Evolutionary conservation across 2,113 vertebrate genomes (phyloP).

Genomic region (Castor canadensis): DNA sequence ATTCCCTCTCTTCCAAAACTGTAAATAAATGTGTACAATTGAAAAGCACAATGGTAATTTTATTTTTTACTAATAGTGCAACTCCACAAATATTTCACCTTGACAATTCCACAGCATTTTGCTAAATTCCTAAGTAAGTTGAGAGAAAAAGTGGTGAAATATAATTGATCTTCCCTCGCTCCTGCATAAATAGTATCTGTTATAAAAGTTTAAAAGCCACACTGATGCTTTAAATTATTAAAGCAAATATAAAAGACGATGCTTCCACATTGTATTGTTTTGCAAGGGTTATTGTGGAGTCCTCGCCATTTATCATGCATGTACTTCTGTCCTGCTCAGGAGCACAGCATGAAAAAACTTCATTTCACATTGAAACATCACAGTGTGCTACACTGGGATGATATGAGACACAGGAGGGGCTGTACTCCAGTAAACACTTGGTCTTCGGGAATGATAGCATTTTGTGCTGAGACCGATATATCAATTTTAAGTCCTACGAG

Average conservation of each 20-base stretch:
- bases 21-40: constrained; percentile 61
- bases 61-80: constrained; percentile 54
- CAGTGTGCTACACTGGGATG: constrained; percentile 90
- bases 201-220: constrained; percentile 93
- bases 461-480: constrained; percentile 91
- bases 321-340: constrained; percentile 89
- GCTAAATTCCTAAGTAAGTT: constrained; percentile 78
- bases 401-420: constrained; percentile 93
- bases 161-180: constrained; percentile 74
- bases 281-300: constrained; percentile 86
- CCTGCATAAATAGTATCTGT: constrained; percentile 85
- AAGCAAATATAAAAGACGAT: constrained; percentile 85
- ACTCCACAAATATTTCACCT: constrained; percentile 66
- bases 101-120: constrained; percentile 62
- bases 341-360: constrained; percentile 94
- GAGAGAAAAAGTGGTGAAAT: constrained; percentile 78
- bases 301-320: constrained; percentile 90
- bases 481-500: constrained; percentile 90
- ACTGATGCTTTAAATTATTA: constrained; percentile 92
- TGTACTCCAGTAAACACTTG: constrained; percentile 90
- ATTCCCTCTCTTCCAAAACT: constrained; percentile 17
- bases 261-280: constrained; percentile 89
- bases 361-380: constrained; percentile 94
- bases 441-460: constrained; percentile 90
- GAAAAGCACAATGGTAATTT: constrained; percentile 59